Percentiles rank a stretch among this genome's conserved stretches.
phyloP scores from a whole-genome alignment of 1,140 invertebrate species.

The Scaptomyza montana region DNA sequence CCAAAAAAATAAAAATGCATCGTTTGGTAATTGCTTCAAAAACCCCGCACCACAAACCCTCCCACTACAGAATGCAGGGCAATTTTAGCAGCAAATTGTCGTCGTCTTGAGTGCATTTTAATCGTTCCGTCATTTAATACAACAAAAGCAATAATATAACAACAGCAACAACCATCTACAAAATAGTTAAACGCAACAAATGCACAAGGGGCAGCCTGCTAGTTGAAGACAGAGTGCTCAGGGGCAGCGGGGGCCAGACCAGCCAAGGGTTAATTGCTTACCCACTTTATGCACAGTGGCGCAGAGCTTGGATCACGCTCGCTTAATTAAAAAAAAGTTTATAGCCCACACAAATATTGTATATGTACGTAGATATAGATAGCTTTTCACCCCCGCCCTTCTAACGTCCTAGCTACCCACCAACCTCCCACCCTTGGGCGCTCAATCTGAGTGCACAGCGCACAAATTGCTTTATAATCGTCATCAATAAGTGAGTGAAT shows the following conservation, averaged over 20 bases:
- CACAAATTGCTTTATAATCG: constrained; percentile 82
- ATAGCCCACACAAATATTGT: background rate
- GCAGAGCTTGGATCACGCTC: constrained; percentile 35
- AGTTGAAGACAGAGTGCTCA: background rate
- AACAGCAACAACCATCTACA: constrained; percentile 30
- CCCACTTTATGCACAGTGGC: constrained; percentile 48
- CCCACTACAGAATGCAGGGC: background rate
- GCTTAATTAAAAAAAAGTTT: constrained; percentile 62
- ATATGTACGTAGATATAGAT: background rate
- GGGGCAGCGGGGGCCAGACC: background rate
- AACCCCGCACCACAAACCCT: background rate
- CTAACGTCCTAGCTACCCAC: background rate
- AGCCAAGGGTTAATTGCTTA: constrained; percentile 73
- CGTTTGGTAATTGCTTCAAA: background rate
- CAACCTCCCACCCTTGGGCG: no score
- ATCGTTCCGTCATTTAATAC: constrained; percentile 47
- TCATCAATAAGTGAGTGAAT: constrained; percentile 78
- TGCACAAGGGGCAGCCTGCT: background rate
- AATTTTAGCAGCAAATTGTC: constrained; percentile 58
- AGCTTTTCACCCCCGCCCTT: background rate
- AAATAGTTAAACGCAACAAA: constrained; percentile 24
- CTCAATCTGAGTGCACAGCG: constrained; percentile 30
- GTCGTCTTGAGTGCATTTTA: constrained; percentile 74
- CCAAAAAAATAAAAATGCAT: constrained; percentile 2
- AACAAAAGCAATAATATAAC: constrained; percentile 22